Conservation (phyloP, 2,888 invertebrate species). For the Noctua pronuba region DNA sequence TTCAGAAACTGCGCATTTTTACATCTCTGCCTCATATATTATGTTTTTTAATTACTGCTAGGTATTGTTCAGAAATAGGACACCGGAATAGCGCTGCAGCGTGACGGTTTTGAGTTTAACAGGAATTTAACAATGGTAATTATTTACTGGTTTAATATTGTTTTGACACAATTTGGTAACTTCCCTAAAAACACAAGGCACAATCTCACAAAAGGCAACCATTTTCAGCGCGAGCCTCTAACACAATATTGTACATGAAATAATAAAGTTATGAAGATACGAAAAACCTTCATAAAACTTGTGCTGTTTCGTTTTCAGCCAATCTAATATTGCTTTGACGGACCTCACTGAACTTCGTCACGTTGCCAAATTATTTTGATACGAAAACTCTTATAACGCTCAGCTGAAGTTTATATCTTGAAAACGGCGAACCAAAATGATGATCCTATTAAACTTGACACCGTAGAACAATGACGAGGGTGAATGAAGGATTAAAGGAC, state of each 20-base stretch:
- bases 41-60: not conserved
- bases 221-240: not conserved
- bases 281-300: slow-evolving; percentile 38
- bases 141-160: not conserved
- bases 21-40: not conserved
- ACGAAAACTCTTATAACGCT: slow-evolving; percentile 16
- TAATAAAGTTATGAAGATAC: slow-evolving; percentile 50
- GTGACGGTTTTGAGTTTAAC: not conserved
- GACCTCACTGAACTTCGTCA: slow-evolving; percentile 32
- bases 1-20: slow-evolving; percentile 10
- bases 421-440: not conserved
- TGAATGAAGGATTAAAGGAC: slow-evolving; percentile 22
- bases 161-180: not conserved
- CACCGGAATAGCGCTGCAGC: not conserved
- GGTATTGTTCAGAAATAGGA: slow-evolving; percentile 15
- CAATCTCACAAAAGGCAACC: not conserved
- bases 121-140: not conserved
- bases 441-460: not conserved
- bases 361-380: slow-evolving; percentile 51
- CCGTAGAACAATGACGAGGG: slow-evolving; percentile 8
- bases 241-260: slow-evolving; percentile 42
- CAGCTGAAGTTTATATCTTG: not conserved
- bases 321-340: slow-evolving; percentile 40
- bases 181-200: not conserved
- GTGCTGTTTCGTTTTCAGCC: slow-evolving; percentile 34